A percentile compares a stretch with the other conserved stretches of the same genome.
These are phyloP conservation scores for Leptinotarsa lineolata DNA, from an alignment of 1,140 invertebrate species.

Conservation along the genomic window DNA sequence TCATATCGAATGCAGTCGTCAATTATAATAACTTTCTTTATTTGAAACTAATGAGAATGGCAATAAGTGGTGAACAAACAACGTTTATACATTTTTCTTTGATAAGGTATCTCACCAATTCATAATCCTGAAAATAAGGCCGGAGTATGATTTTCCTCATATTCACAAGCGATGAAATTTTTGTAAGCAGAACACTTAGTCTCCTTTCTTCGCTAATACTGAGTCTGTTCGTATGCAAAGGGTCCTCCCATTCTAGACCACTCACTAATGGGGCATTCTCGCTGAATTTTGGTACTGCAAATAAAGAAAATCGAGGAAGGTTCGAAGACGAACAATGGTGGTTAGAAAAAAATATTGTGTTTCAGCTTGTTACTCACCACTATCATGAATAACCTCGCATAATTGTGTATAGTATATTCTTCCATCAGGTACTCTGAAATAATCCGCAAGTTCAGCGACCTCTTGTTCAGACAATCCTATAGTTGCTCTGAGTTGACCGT, in stretches of 20 bases:
- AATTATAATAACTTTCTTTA: too few species aligned
- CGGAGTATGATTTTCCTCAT: conserved; percentile 63
- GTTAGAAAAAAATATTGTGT: background rate
- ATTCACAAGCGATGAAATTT: conserved; percentile 64
- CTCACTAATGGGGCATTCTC: conserved; percentile 58
- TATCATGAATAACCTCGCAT: conserved; percentile 69
- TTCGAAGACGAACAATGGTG: background rate
- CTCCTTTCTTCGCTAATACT: conserved; percentile 65
- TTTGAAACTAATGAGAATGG: too few species aligned
- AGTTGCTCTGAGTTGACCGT: conserved; percentile 64
- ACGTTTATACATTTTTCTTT: too few species aligned
- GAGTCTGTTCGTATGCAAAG: conserved; percentile 63
- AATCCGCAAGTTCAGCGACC: conserved; percentile 70
- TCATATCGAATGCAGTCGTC: too few species aligned
- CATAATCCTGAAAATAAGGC: conserved; percentile 78
- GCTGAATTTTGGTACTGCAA: conserved; percentile 58
- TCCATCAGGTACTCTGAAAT: conserved; percentile 74
- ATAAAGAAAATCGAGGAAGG: background rate
- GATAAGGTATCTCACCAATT: conserved; percentile 59
- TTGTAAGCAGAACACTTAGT: conserved; percentile 67
- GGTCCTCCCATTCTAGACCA: conserved; percentile 68
- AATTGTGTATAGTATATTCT: conserved; percentile 72
- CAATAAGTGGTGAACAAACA: too few species aligned
- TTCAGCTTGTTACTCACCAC: conserved; percentile 46
- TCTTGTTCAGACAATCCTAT: conserved; percentile 70